Evolutionary conservation across 2,888 invertebrate genomes (phyloP), one percentile per base, ranked within the genome.

Genomic region (Drosophila fulvimacula): DNA sequence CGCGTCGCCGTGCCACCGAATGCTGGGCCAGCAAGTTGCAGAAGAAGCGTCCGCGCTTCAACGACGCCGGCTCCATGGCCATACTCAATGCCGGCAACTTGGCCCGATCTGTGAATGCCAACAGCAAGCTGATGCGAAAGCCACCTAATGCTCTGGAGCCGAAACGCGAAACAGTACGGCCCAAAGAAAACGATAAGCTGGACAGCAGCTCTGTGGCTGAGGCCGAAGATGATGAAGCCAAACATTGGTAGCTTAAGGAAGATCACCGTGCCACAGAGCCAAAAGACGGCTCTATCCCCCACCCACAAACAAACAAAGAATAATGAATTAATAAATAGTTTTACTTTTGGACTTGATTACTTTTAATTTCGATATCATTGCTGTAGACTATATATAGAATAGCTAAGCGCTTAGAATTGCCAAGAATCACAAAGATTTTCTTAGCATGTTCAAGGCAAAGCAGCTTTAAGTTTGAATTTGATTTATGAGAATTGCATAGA

Each of bases 1-100:
- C 83, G 15, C 83, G 83, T 21, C 83, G 87, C n/a, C 73, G 87
- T 19, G 83, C 73, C 42, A 58, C 81, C 5, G 87, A 71, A 4
- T 62, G 61, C 36, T 84, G 83, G 89, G 82, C 70, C 36, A 68
- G 46, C 38, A 84, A 84, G 55, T 21, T 84, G 55, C 63, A 76
- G 7, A 64, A 70, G 17, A 88, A 83, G 27, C 81, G 79, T 0
- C 60, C 73, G 2, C 79, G 87, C 27, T 79, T 63, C 58, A 81
- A 82, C 17, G 74, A 76, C 39, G 48, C 69, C 32, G 44, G 27
- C 17, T 34, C 64, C 7, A 19, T 67, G 7, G 44, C 55, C 4
- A 53, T 73, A 7, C 2, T 65, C 19, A 55, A 21, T 1, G 41
- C 46, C 9, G 21, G 21, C n/a, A 66, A 38, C 5, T 10, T 64